Percentiles rank a stretch among this genome's conserved stretches.
Evolutionary conservation across 2,888 invertebrate genomes (phyloP).

Genomic region (Drosophila bunnanda): DNA sequence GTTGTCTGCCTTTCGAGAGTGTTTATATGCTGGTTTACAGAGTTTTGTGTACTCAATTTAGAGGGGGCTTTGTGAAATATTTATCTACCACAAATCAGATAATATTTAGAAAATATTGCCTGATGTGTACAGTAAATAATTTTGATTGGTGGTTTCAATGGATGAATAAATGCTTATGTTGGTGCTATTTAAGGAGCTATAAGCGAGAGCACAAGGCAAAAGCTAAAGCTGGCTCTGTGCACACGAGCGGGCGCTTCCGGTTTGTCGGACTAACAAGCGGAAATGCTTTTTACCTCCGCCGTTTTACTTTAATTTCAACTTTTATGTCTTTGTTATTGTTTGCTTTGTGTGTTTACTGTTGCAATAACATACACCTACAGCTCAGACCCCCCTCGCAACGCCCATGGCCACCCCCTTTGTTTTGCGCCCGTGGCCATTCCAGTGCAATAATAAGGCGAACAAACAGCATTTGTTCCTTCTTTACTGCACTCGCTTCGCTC

Average conservation of each 20-base stretch:
- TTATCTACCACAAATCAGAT: conserved; percentile 12
- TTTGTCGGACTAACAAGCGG: conserved; percentile 60
- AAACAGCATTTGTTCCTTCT: conserved; percentile 38
- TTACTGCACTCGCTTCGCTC: conserved; percentile 31
- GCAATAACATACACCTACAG: conserved; percentile 58
- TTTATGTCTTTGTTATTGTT: conserved; percentile 30
- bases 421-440: conserved; percentile 13
- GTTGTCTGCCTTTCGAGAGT: conserved; percentile 12
- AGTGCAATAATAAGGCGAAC: conserved; percentile 47
- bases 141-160: background rate
- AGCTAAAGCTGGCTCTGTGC: conserved; percentile 16
- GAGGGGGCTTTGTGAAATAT: conserved; percentile 11
- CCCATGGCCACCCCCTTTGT: background rate
- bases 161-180: background rate
- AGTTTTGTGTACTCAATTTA: conserved; percentile 15
- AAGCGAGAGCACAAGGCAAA: conserved; percentile 52
- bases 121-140: background rate
- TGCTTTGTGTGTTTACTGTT: conserved; percentile 61
- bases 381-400: conserved; percentile 11
- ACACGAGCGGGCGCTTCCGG: conserved; percentile 57
- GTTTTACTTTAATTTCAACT: conserved; percentile 67
- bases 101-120: conserved; percentile 27
- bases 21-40: background rate
- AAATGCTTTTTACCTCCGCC: conserved; percentile 27
- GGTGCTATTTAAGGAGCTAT: too few species aligned